These are phyloP conservation scores for Melospiza georgiana DNA, from an alignment of 2,113 vertebrate genomes.

Conservation along the genomic window DNA sequence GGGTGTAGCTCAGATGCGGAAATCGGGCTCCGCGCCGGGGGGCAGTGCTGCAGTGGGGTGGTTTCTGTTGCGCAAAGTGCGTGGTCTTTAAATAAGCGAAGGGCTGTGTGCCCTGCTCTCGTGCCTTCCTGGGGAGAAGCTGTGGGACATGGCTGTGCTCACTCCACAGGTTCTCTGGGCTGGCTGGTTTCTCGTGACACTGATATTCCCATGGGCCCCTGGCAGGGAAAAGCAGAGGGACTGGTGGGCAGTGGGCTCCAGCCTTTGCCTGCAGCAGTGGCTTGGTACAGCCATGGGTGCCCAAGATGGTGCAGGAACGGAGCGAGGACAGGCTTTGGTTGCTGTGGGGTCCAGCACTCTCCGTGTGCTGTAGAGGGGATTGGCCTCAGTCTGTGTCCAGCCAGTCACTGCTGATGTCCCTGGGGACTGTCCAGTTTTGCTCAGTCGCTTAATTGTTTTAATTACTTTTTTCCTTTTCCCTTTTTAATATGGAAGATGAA, in stretches of 20 bases:
- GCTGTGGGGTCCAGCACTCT: background rate
- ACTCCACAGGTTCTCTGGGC: background rate
- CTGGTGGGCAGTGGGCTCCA: background rate
- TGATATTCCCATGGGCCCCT: background rate
- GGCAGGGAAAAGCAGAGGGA: background rate
- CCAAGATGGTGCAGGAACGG: background rate
- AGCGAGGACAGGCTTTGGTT: background rate
- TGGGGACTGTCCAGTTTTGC: background rate
- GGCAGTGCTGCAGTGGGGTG: background rate
- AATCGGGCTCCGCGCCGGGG: background rate
- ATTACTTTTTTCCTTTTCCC: background rate
- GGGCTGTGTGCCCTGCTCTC: background rate
- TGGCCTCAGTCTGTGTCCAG: background rate
- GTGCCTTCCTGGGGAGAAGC: background rate
- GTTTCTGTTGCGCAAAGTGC: conserved; percentile 43
- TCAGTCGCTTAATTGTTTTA: background rate
- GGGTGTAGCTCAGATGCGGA: conserved; percentile 7
- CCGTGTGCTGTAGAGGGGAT: fast-evolving
- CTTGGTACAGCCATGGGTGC: background rate
- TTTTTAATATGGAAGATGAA: background rate
- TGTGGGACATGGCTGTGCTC: fast-evolving
- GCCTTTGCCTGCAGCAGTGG: background rate
- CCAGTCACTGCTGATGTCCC: background rate
- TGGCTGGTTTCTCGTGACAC: background rate
- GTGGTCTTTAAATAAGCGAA: background rate